phyloP scores from a whole-genome alignment of 1,140 invertebrate genomes.

The Triops longicaudatus region DNA sequence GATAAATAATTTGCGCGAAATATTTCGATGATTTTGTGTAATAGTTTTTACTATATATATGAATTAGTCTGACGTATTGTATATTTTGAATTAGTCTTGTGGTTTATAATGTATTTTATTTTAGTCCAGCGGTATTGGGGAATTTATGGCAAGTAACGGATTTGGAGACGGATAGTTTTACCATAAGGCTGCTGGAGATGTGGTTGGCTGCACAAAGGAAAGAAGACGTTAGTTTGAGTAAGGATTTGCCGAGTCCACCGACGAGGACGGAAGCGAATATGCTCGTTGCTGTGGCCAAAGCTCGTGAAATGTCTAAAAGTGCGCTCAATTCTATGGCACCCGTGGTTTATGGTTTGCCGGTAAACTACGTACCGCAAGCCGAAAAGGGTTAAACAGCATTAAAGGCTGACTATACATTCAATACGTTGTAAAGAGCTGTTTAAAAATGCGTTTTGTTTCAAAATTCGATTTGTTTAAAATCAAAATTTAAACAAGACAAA shows the following conservation, averaged over 20 bases:
- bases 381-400: too few relatives aligned
- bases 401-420: too few relatives aligned
- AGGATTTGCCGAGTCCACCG: background rate
- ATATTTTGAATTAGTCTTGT: too few relatives aligned
- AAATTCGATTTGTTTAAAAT: too few relatives aligned
- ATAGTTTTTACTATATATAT: too few relatives aligned
- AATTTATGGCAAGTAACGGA: background rate
- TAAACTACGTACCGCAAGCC: background rate
- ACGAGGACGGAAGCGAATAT: background rate
- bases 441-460: too few relatives aligned
- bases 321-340: background rate
- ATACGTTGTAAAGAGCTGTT: too few relatives aligned
- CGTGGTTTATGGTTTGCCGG: background rate
- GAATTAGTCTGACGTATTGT: too few relatives aligned
- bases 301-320: background rate
- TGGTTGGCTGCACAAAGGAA: background rate
- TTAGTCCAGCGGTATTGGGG: background rate
- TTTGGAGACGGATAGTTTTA: background rate
- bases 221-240: background rate
- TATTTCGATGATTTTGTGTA: too few relatives aligned
- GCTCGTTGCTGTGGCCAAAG: background rate
- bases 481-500: too few relatives aligned
- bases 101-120: too few relatives aligned
- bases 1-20: too few relatives aligned
- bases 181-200: background rate